phyloP scores from a whole-genome alignment of 2,113 vertebrate genomes.

The Raphicerus campestris region DNA sequence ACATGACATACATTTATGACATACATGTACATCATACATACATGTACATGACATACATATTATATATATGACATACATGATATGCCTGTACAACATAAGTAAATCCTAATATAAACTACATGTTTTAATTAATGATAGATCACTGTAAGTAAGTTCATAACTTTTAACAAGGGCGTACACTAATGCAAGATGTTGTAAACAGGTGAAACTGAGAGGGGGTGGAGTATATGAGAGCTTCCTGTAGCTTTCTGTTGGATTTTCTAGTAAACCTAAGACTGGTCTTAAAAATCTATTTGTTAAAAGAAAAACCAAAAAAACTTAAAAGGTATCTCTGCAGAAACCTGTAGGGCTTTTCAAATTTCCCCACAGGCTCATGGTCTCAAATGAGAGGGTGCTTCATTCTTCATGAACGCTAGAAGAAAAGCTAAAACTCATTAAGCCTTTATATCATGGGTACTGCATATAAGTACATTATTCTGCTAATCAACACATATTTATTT shows the following conservation, averaged over 20 bases:
- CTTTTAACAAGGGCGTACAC: not conserved
- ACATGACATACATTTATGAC: not conserved
- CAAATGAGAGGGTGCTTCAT: not conserved
- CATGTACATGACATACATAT: not conserved
- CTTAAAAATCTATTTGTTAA: not conserved
- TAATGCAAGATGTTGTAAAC: not conserved
- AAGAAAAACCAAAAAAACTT: not conserved
- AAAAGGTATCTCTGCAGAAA: not conserved
- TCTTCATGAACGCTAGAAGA: not conserved
- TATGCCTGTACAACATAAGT: not conserved
- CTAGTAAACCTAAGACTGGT: not conserved
- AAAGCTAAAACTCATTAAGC: not conserved
- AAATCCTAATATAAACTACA: not conserved
- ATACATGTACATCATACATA: not conserved
- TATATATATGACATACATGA: not conserved
- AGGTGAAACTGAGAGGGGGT: not conserved
- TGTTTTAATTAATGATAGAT: not conserved
- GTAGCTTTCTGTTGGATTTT: not conserved
- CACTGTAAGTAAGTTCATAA: not conserved
- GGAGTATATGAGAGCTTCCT: not conserved
- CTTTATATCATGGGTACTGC: not conserved
- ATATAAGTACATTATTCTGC: not conserved
- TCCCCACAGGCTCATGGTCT: not conserved
- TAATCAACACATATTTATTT: not conserved
- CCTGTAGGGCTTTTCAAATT: not conserved